Conservation (phyloP, 2,888 invertebrate genomes). For the Drosophila formosana region DNA sequence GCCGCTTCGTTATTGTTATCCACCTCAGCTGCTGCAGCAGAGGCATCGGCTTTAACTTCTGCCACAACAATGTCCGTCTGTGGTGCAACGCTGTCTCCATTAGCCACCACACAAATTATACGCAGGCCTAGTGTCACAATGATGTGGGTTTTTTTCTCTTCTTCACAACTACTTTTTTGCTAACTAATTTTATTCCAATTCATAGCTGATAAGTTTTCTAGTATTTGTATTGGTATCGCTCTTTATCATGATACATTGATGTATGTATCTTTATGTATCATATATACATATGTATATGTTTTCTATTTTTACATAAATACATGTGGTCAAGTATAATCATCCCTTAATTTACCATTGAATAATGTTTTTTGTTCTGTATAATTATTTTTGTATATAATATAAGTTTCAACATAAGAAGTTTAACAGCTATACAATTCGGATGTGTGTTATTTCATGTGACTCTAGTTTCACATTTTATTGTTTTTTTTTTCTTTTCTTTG, state of each 20-base stretch:
- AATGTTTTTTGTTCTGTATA: conserved; percentile 4
- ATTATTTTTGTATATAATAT: conserved; percentile 1
- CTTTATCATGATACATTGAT: background rate
- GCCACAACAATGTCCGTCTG: conserved; percentile 66
- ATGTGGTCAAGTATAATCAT: too few species aligned
- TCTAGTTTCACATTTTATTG: too few species aligned
- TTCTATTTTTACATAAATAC: too few species aligned
- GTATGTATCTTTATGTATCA: too few species aligned
- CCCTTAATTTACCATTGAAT: too few species aligned
- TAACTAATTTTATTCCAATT: background rate
- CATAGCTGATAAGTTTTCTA: conserved; percentile 20
- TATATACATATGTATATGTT: too few species aligned
- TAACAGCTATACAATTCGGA: too few species aligned
- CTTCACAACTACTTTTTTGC: conserved; percentile 25
- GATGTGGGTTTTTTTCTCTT: conserved; percentile 83
- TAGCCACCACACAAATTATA: conserved; percentile 84
- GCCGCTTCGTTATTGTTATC: conserved; percentile 81
- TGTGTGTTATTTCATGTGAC: too few species aligned
- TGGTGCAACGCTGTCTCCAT: conserved; percentile 83
- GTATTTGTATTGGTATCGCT: conserved; percentile 26
- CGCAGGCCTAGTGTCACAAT: conserved; percentile 85
- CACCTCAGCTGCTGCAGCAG: conserved; percentile 79
- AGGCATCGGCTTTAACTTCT: conserved; percentile 65
- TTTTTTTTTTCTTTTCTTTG: too few species aligned
- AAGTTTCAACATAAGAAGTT: too few species aligned